These are phyloP conservation scores for Pluvialis apricaria DNA, from an alignment of 2,113 vertebrate species.

Conservation along the genomic window DNA sequence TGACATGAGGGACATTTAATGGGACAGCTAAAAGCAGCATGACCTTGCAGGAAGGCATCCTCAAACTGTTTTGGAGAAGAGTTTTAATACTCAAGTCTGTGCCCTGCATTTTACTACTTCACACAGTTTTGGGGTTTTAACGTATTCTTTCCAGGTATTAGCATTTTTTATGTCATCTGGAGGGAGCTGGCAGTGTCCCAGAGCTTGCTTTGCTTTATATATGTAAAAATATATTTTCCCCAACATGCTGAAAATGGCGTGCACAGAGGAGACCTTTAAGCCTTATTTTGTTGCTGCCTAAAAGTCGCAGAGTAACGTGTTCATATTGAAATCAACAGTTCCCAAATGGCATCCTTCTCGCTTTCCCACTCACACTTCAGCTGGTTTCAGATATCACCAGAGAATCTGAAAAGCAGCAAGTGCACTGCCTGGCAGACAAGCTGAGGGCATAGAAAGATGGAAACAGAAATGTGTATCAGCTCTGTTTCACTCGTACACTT, in stretches of 20 bases:
- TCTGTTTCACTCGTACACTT: not conserved
- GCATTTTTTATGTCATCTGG: not conserved
- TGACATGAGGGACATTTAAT: not conserved
- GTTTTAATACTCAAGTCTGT: not conserved
- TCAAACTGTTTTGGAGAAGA: not conserved
- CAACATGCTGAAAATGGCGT: not conserved
- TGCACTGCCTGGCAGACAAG: not conserved
- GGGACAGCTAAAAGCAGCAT: not conserved
- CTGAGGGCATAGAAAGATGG: not conserved
- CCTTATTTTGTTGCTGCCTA: not conserved
- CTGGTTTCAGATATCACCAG: not conserved
- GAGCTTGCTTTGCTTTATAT: not conserved
- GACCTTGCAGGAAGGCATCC: not conserved
- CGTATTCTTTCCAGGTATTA: not conserved
- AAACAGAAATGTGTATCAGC: not conserved
- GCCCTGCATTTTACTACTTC: not conserved
- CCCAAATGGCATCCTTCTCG: not conserved
- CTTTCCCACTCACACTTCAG: conserved; percentile 7
- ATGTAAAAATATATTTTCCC: not conserved
- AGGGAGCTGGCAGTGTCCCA: not conserved
- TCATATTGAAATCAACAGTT: not conserved
- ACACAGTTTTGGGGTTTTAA: not conserved
- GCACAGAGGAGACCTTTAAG: not conserved
- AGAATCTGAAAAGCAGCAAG: not conserved
- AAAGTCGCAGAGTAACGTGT: not conserved